These are phyloP conservation scores for Orestias chungarensis DNA, from an alignment of 2,797 vertebrate genomes.

Conservation along the genomic window DNA sequence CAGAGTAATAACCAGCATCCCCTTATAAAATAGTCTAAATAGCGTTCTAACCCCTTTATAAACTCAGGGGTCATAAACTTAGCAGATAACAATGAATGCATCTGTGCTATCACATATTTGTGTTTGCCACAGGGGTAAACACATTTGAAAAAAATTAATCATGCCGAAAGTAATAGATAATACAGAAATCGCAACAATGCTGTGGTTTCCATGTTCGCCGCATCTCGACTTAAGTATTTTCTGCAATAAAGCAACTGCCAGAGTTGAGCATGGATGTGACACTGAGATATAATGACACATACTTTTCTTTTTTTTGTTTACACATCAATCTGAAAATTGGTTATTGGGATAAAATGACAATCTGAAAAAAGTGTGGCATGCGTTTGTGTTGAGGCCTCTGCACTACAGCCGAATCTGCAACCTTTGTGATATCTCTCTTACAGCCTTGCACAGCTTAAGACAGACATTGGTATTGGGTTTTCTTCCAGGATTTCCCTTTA, in stretches of 20 bases:
- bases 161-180: constrained; percentile 34
- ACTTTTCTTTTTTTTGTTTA: background rate
- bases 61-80: constrained; percentile 8
- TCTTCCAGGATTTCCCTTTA: background rate
- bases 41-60: constrained; percentile 14
- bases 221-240: background rate
- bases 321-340: too few species aligned
- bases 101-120: constrained; percentile 28
- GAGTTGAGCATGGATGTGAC: background rate
- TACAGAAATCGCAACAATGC: background rate
- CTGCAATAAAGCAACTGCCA: background rate
- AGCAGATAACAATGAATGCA: constrained; percentile 35
- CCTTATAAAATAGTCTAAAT: background rate
- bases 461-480: background rate
- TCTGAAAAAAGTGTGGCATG: background rate
- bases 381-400: background rate
- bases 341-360: too few species aligned
- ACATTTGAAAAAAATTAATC: constrained; percentile 13
- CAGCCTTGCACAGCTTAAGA: background rate
- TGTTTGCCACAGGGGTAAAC: constrained; percentile 21
- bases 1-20: background rate
- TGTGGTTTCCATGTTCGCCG: background rate
- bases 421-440: background rate
- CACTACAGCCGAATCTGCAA: background rate
- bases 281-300: background rate